Percentiles rank a stretch among this genome's conserved stretches.
phyloP scores from a whole-genome alignment of 2,113 vertebrate genomes.

The Micronycteris hirsuta region DNA sequence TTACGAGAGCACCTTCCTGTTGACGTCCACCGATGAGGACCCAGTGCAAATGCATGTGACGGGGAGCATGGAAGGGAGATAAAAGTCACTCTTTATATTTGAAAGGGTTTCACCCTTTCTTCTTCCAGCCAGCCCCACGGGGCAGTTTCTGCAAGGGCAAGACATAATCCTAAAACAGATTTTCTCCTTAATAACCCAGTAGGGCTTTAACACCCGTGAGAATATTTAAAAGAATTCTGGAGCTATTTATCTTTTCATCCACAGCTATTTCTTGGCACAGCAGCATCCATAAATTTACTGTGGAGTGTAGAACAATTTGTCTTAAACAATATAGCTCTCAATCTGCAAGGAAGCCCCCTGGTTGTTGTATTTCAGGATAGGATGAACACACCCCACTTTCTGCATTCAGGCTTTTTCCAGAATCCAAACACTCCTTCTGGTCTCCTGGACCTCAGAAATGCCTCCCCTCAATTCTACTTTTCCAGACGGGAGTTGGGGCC shows the following conservation, averaged over 20 bases:
- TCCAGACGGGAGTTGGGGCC: neutral
- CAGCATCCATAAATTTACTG: neutral
- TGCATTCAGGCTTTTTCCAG: neutral
- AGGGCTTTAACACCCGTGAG: conserved; percentile 7
- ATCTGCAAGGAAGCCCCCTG: neutral
- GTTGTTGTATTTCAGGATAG: neutral
- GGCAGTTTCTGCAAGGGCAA: neutral
- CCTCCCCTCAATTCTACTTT: neutral
- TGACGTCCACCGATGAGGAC: neutral
- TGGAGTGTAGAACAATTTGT: neutral
- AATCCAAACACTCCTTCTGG: neutral
- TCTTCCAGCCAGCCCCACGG: neutral
- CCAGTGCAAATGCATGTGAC: rapidly evolving
- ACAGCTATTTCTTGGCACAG: neutral
- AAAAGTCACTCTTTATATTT: neutral
- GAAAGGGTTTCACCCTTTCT: neutral
- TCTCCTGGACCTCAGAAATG: neutral
- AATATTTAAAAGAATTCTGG: conserved; percentile 48
- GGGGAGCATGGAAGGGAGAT: neutral
- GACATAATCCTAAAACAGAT: neutral
- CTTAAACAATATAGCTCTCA: neutral
- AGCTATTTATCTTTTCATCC: conserved; percentile 14
- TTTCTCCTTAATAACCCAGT: neutral
- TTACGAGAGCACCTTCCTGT: neutral
- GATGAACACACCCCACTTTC: neutral